Evolutionary conservation across 2,888 invertebrate species (phyloP).

Genomic region (Glaucopsyche alexis): DNA sequence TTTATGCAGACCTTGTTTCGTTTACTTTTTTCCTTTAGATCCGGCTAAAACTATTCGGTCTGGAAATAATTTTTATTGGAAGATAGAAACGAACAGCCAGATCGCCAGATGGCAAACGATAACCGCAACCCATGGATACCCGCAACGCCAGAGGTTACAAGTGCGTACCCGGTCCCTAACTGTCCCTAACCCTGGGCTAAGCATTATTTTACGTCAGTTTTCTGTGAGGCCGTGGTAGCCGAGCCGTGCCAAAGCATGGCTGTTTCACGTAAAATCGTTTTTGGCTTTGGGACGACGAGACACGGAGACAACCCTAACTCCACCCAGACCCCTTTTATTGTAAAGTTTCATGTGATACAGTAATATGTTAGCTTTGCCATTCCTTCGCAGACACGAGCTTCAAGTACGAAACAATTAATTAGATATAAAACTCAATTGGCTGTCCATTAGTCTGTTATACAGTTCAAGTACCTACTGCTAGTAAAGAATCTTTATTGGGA

Average conservation of each 20-base stretch:
- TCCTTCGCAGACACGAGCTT: not conserved
- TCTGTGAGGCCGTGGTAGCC: not conserved
- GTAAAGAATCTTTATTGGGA: not conserved
- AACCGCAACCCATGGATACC: too few species aligned
- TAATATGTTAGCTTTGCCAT: not conserved
- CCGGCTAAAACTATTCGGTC: too few species aligned
- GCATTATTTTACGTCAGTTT: too few species aligned
- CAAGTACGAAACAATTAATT: constrained; percentile 6
- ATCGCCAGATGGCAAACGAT: too few species aligned
- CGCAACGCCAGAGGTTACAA: too few species aligned
- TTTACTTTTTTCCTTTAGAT: too few species aligned
- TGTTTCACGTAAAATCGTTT: too few species aligned
- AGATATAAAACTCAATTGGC: not conserved
- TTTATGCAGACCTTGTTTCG: too few species aligned
- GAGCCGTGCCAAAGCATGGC: not conserved
- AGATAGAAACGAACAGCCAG: too few species aligned
- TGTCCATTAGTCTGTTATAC: not conserved
- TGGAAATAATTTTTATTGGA: too few species aligned
- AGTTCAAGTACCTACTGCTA: not conserved
- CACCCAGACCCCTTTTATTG: constrained; percentile 11
- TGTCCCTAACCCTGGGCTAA: too few species aligned
- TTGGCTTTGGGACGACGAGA: not conserved
- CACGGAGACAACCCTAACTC: not conserved
- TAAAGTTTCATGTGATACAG: not conserved
- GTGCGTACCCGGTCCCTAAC: too few species aligned